Base-by-base conservation (phyloP, 2,888 invertebrate genomes). In the Ormyrus thymus region DNA sequence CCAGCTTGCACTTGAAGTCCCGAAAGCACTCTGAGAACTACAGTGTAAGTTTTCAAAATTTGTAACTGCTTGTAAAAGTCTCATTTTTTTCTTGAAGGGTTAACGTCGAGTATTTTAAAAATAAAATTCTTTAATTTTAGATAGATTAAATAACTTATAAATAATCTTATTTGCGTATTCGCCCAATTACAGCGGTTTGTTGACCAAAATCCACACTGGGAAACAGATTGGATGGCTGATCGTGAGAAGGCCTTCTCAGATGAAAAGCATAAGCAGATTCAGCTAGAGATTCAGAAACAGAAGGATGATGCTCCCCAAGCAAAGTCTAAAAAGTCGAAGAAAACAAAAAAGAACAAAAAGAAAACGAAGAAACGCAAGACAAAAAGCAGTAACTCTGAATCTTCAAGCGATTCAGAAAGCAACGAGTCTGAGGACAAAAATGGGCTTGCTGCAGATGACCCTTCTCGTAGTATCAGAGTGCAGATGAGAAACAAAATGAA, bases 151-250 rank as follows among this genome's bases (percentile, higher is more conserved):
- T 29, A 29, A 29, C 29, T 4, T 29, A 29, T 29, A 3, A 29
- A 50, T 43, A 61, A 70, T 48, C 51, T 8, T 61, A 61, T 9
- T 55, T 43, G 15, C 29, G 4, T 29, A 29, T 64, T 68, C 29
- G 43, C 11, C 11, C n/a, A 29, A 29, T 29, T 69, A 46, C 87
- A 97, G 96, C 93, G 93, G 86, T 96, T 95, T 87, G 93, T 95
- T 15, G 95, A 95, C 81, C 95, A 95, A 88, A 96, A 96, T 90
- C 96, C 96, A 0, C 95, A 95, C 85, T 97, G 96, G 94, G 97
- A 97, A 89, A 94, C 94, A 0, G 95, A 96, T 86, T 97, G 96
- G 96, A 92, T 95, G 91, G 94, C 94, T 8, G 96, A 96, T 89
- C 92, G 97, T 6, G 95, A 95, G 85, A 94, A 94, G 83, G 94